Evolutionary conservation across 2,888 invertebrate genomes (phyloP).

Genomic region (Minunthozetes semirufus): DNA sequence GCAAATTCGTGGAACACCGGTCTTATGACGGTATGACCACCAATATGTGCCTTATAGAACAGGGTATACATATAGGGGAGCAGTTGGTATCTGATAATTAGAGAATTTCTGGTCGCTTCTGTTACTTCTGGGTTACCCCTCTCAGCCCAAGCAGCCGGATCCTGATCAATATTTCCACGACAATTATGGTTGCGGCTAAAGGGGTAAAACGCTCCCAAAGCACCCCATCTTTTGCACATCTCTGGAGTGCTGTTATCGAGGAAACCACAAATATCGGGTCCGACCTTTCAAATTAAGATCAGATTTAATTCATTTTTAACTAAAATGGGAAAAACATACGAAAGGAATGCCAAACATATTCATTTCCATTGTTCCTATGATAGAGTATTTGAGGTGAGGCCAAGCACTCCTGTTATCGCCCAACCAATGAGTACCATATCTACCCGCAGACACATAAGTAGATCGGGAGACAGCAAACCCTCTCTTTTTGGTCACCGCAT

Average conservation of each 20-base stretch:
- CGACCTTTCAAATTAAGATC: neutral
- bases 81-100: slow-evolving; percentile 62
- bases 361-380: slow-evolving; percentile 53
- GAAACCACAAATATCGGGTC: neutral
- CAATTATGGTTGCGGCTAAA: slow-evolving; percentile 62
- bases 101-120: slow-evolving; percentile 59
- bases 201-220: slow-evolving; percentile 79
- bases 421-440: slow-evolving; percentile 47
- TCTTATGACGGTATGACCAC: slow-evolving; percentile 67
- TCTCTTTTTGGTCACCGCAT: too few species aligned
- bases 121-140: slow-evolving; percentile 45
- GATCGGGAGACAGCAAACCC: slow-evolving; percentile 41
- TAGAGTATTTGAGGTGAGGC: slow-evolving; percentile 54
- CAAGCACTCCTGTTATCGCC: slow-evolving; percentile 56
- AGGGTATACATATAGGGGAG: slow-evolving; percentile 73
- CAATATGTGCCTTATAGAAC: slow-evolving; percentile 63
- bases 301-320: slow-evolving; percentile 59
- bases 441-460: slow-evolving; percentile 47
- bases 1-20: slow-evolving; percentile 67
- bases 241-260: too few species aligned
- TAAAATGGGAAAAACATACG: slow-evolving; percentile 68
- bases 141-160: slow-evolving; percentile 60
- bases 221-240: slow-evolving; percentile 74
- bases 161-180: slow-evolving; percentile 59
- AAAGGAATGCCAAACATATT: slow-evolving; percentile 52